Conservation (phyloP, 2,797 vertebrate species). For the Cyprinodon diabolis region DNA sequence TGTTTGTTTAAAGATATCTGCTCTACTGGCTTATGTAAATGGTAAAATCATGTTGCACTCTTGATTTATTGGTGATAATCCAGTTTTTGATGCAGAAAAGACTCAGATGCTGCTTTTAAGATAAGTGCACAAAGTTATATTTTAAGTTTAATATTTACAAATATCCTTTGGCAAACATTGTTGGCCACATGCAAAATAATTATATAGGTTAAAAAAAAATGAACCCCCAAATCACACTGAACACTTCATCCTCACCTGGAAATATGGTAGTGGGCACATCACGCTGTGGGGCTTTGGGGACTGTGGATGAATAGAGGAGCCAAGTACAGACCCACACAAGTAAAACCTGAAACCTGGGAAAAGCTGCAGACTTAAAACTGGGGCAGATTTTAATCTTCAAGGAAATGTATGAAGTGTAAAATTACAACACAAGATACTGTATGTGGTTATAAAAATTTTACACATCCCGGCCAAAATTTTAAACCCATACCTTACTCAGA, state of each 20-base stretch:
- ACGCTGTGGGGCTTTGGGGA: background rate
- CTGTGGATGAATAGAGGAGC: too few species aligned
- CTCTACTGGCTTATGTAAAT: conserved; percentile 35
- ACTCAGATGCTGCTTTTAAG: background rate
- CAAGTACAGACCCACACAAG: too few species aligned
- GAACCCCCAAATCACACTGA: background rate
- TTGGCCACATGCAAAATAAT: too few species aligned
- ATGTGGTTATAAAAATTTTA: background rate
- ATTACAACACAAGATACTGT: background rate
- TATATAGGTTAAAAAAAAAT: too few species aligned
- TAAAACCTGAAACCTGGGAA: background rate
- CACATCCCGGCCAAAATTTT: background rate
- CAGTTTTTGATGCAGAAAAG: conserved; percentile 18
- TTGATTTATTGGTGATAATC: conserved; percentile 28
- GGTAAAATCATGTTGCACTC: conserved; percentile 20
- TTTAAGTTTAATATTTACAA: too few species aligned
- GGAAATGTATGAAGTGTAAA: background rate
- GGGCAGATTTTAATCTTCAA: background rate
- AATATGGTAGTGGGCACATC: background rate
- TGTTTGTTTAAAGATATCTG: conserved; percentile 43
- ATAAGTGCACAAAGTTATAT: background rate
- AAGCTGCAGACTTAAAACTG: background rate
- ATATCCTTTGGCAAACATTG: too few species aligned
- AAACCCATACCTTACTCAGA: background rate
- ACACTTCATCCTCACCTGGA: background rate